These are phyloP conservation scores for Tipula lateralis DNA, from an alignment of 2,888 invertebrate genomes.

Conservation along the genomic window DNA sequence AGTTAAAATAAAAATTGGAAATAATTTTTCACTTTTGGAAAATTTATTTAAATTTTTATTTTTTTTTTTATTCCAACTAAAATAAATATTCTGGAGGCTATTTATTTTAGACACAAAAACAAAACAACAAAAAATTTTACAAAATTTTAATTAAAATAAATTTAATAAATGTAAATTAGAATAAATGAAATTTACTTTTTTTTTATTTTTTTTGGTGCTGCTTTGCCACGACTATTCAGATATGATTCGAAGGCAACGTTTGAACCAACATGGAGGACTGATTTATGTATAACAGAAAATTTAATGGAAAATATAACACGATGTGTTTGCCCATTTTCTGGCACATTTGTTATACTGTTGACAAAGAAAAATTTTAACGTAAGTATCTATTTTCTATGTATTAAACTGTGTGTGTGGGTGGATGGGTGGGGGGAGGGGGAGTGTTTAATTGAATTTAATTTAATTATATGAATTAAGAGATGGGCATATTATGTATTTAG, in stretches of 20 bases:
- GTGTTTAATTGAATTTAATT: background rate
- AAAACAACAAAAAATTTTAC: background rate
- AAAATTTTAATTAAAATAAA: slow-evolving; percentile 30
- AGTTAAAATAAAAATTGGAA: background rate
- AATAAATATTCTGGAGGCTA: slow-evolving; percentile 19
- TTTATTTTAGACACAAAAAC: background rate
- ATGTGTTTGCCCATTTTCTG: slow-evolving; percentile 59
- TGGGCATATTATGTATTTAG: too few relatives aligned
- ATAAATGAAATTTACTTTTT: background rate
- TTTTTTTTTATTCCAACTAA: background rate
- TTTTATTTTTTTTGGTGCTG: slow-evolving; percentile 20
- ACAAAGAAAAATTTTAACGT: slow-evolving; percentile 53
- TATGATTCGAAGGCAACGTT: slow-evolving; percentile 50
- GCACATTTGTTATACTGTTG: slow-evolving; percentile 59
- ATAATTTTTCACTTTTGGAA: slow-evolving; percentile 20
- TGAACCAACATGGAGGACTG: slow-evolving; percentile 58
- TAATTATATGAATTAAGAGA: background rate
- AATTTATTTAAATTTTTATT: background rate
- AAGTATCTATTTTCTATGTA: slow-evolving; percentile 40
- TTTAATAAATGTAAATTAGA: slow-evolving; percentile 27
- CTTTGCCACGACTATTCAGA: slow-evolving; percentile 37
- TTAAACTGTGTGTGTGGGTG: too few relatives aligned
- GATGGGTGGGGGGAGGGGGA: background rate
- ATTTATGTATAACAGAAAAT: slow-evolving; percentile 54
- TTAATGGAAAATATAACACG: slow-evolving; percentile 53